Base-by-base conservation (phyloP, 2,113 vertebrate species). In the Aleadryas rufinucha region DNA sequence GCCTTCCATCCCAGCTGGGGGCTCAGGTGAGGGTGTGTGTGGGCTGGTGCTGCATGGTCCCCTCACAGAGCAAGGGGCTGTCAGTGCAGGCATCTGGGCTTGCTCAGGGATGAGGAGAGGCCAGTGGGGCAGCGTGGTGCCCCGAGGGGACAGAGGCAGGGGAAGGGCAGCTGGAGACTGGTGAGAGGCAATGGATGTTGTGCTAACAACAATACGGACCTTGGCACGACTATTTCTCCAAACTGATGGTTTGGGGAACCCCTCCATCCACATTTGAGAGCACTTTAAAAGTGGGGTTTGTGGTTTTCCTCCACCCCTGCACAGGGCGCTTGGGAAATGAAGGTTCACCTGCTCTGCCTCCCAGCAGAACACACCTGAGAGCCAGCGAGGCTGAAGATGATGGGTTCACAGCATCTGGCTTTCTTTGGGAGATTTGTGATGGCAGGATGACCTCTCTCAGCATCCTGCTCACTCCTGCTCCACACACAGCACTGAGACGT, bases 241-340 rank as follows among this genome's bases (percentile, higher is more conserved):
- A 52, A 31, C 1, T 45, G 41, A 27, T 42, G 47, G 44, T 12
- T 93, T 76, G 41, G 53, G 52, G 39, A 84, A 53, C 13, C 2
- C 44, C 53, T 84, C 11, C 27, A 30, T 15, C 22, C 45, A 18
- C 13, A 6, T 27, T 3, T 52, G 57, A 61, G 42, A 42, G 30
- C 39, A 9, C 19, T 81, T 61, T 28, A 33, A 54, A 19, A 17
- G 18, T 0, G 8, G 2, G 4, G 4, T 1, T 50, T 33, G 33
- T 37, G 57, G 17, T 54, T 76, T 81, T 39, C 8, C 26, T 92
- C 35, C 28, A 14, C 9, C 9, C 7, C 52, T 39, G 31, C 2
- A 2, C 17, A 27, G 27, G 1, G 3, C 4, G 5, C 11, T 56
- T n/a, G 65, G 28, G 76, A 37, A 52, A 63, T 22, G 26, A 53